Conservation (phyloP, 1,140 invertebrate species). For the Drosophila pallidifrons region DNA sequence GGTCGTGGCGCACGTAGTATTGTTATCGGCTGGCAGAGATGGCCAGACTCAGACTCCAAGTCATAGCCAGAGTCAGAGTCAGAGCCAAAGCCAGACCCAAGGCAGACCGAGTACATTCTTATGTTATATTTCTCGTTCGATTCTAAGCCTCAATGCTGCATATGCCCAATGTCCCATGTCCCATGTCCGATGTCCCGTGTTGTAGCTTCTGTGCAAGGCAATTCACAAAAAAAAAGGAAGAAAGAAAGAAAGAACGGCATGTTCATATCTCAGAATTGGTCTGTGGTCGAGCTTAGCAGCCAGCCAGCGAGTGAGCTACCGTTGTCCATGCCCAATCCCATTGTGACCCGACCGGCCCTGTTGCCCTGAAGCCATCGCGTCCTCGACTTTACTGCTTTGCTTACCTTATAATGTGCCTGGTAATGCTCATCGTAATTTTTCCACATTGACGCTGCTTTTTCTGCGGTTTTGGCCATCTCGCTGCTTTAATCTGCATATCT, state of each 20-base stretch:
- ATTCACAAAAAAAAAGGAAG: constrained; percentile 20
- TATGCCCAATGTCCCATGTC: constrained; percentile 4
- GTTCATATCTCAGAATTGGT: constrained; percentile 82
- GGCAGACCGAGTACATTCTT: constrained; percentile 49
- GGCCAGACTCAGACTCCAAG: constrained; percentile 32
- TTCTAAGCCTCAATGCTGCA: constrained; percentile 21
- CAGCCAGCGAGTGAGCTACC: constrained; percentile 26
- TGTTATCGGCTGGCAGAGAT: constrained; percentile 69
- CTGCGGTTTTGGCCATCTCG: constrained; percentile 68
- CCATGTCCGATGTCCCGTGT: constrained; percentile 22
- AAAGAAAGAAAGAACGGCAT: constrained; percentile 51
- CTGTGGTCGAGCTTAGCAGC: constrained; percentile 52
- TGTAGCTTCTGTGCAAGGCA: constrained; percentile 48
- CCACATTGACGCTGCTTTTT: constrained; percentile 76
- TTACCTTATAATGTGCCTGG: constrained; percentile 80
- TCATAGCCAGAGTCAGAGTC: constrained; percentile 1
- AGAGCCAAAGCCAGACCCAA: neutral
- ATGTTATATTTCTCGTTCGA: constrained; percentile 64
- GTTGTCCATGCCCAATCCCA: constrained; percentile 35
- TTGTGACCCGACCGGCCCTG: constrained; percentile 55
- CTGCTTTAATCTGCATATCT: constrained; percentile 84
- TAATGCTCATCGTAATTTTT: constrained; percentile 85
- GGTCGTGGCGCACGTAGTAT: constrained; percentile 77
- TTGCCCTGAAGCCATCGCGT: neutral
- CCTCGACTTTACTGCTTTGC: constrained; percentile 24